Evolutionary conservation across 1,140 invertebrate genomes (phyloP), one percentile per base, ranked within the genome.

Genomic region (Drosophila rhopaloa): DNA sequence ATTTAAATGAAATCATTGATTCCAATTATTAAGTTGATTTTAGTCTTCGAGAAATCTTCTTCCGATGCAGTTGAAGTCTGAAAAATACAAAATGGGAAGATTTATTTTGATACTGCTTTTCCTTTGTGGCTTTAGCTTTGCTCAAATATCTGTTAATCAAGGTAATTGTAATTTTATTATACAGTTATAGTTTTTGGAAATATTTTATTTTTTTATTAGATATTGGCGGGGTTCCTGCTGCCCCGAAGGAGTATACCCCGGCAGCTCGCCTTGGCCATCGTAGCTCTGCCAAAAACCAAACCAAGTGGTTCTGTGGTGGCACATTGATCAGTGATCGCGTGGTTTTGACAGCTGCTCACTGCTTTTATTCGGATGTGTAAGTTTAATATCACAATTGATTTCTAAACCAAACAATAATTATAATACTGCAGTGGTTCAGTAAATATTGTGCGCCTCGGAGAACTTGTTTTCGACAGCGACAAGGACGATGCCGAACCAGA

Each of bases 261-360:
- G 90, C 91, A 53, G 92, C 79, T 14, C 65, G 84, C 4, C 55
- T 92, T 32, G 91, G 84, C 8, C 60, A 63, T 46, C 38, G 32
- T 10, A 55, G 48, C 3, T 14, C 19, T 0, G 38, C 9, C 0
- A 48, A 35, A 41, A 61, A 19, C 48, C 9, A 32, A 43, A 43
- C 51, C 40, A n/a, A 38, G 10, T 92, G 85, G 76, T 53, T 79
- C 16, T 92, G 92, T 57, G 86, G 79, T 13, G 92, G 90, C 1
- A 88, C 83, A 13, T 40, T 92, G 7, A 79, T 92, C 4, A 91
- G 79, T 9, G 75, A 88, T 41, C 58, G 62, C 27, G 82, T 74
- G 70, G 59, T 92, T 43, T 27, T 92, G 7, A 92, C 89, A 2
- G 86, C 90, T 4, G 92, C 89, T 19, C 92, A 92, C 60, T 92